phyloP scores from a whole-genome alignment of 2,797 vertebrate genomes.

The Enteromius argenteus region DNA sequence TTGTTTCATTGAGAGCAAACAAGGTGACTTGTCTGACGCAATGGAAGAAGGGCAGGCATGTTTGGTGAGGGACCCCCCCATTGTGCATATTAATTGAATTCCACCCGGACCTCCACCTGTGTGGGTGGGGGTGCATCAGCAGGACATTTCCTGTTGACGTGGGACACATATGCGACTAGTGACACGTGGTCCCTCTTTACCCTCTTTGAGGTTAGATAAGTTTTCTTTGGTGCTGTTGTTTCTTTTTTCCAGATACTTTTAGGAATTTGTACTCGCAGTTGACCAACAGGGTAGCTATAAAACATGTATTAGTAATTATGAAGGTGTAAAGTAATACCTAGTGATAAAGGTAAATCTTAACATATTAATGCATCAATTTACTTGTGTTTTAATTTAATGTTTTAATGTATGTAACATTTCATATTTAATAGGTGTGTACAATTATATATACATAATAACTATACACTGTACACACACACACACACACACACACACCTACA shows the following conservation, averaged over 20 bases:
- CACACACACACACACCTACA: too few species aligned
- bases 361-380: not conserved
- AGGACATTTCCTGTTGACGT: slow-evolving; percentile 42
- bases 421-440: too few species aligned
- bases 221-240: not conserved
- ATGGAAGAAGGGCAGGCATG: slow-evolving; percentile 56
- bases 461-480: too few species aligned
- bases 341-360: not conserved
- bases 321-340: not conserved
- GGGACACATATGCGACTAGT: slow-evolving; percentile 29
- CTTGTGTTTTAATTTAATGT: not conserved
- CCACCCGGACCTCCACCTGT: slow-evolving; percentile 56
- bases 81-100: slow-evolving; percentile 64
- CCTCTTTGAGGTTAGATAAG: slow-evolving; percentile 21
- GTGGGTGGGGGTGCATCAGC: slow-evolving; percentile 29
- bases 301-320: not conserved
- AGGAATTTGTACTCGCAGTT: not conserved
- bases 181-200: not conserved
- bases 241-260: not conserved
- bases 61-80: slow-evolving; percentile 46
- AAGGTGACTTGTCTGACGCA: slow-evolving; percentile 59
- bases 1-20: slow-evolving; percentile 51
- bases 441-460: too few species aligned
- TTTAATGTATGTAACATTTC: not conserved
- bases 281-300: not conserved